Base-by-base conservation (phyloP, 2,797 vertebrate species). In the Artibeus lituratus region DNA sequence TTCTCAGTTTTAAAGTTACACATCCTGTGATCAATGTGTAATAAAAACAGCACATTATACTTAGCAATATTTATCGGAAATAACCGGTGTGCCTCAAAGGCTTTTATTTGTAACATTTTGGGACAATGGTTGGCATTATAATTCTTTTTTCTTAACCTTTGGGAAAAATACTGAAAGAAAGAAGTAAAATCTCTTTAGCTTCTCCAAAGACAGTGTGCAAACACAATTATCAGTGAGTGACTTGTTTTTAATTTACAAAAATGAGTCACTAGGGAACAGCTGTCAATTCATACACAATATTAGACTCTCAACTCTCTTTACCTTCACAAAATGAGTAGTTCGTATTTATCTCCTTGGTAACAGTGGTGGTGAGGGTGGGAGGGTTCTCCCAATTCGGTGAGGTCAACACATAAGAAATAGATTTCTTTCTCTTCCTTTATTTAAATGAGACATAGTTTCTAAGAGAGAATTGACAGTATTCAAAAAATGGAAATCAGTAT, bases 1-100 rank as follows among this genome's bases (percentile, higher is more conserved):
- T 91, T 95, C 49, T 59, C 84, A 76, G 55, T 91, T 95, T 91
- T 78, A 65, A 90, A 87, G 29, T 37, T 86, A 90, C 53, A 3
- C 59, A 94, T 87, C 57, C 73, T 57, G 42, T 89, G 49, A 96
- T 93, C 72, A 89, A 42, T 93, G 32, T 53, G 29, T 59, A 39
- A 51, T 95, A 97, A 94, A 95, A 88, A 95, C 67, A 95, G n/a
- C 49, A 91, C 82, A 94, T 94, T 69, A 57, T 92, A 83, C 32
- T 15, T 83, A 53, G 16, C n/a, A 76, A 57, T 96, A 87, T 90
- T 95, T 88, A 83, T 93, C 47, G 86, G 47, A 92, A 96, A 5
- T 88, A 69, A 95, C 47, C 47, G 37, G 74, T 95, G 11, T 70
- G 12, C 32, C 84, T 96, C 94, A 55, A 93, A 51, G 10, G 18